Evolutionary conservation across 2,888 invertebrate genomes (phyloP), one percentile per base, ranked within the genome.

Genomic region (Tenodera sinensis): DNA sequence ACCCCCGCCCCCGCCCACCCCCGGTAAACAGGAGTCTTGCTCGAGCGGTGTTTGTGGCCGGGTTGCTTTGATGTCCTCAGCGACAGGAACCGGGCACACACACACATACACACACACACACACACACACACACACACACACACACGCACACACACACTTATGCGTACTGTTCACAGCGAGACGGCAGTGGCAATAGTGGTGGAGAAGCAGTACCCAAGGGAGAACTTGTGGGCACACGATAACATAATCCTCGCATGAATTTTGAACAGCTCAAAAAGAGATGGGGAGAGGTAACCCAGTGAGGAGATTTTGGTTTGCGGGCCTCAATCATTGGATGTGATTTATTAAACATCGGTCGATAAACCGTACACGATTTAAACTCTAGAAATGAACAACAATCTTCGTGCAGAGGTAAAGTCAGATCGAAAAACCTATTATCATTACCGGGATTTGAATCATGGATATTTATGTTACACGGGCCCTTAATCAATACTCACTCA

Each of bases 11-110:
- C 28, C 71, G 25, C 15, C 85, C 85, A 27, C 28, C 71, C 47
- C 25, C 87, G 14, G 87, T 87, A 87, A 87, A 87, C 87, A 87
- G 83, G 87, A 71, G 82, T 87, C 87, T 87, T 87, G 85, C 85
- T 85, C 28, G 47, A 85, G 85, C 85, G n/a, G 87, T 87, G 87
- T 87, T 87, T 87, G 87, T 87, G 87, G 87, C 87, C 42, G 20
- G 30, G 82, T 87, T 34, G 87, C 87, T 87, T 87, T 87, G 87
- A 87, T 87, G 87, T 87, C 87, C 25, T 30, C 87, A 86, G 42
- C 84, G 42, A 28, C 84, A 42, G 34, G 30, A 27, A 27, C 27
- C 81, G 28, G 28, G 20, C 54, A 6, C 54, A 20, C 54, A 15
- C n/a, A n/a, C n/a, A n/a, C n/a, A n/a, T n/a, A n/a, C n/a, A n/a